phyloP scores from a whole-genome alignment of 37 sponge, comb jelly and placozoan species.

The Aphrocallistes beatrix region DNA sequence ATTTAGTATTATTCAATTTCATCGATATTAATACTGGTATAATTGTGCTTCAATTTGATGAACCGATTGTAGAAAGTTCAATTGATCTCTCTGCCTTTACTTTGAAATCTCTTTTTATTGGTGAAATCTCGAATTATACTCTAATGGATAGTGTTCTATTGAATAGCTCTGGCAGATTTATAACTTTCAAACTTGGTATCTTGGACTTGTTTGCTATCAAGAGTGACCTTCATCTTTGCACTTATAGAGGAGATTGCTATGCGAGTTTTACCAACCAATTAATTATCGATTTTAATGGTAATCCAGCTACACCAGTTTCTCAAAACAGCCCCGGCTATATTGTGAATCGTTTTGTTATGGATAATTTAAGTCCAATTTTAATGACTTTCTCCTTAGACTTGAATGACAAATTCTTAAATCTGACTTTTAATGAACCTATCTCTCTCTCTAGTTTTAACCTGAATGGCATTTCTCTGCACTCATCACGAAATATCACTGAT shows the following conservation, averaged over 20 bases:
- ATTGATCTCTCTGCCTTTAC: neutral
- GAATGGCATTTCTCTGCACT: neutral
- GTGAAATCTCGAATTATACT: neutral
- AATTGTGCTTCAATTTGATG: conserved; percentile 44
- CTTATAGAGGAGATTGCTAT: conserved; percentile 72
- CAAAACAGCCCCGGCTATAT: conserved; percentile 42
- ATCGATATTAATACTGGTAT: conserved; percentile 33
- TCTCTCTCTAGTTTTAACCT: neutral
- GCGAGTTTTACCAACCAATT: conserved; percentile 38
- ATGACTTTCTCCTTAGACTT: conserved; percentile 7
- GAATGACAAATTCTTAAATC: neutral
- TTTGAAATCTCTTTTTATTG: neutral
- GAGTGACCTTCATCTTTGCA: conserved; percentile 26
- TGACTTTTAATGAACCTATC: neutral
- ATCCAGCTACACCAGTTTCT: conserved; percentile 23
- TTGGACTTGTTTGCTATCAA: conserved; percentile 31
- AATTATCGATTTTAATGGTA: conserved; percentile 58
- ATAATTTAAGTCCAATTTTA: neutral
- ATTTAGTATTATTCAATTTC: neutral
- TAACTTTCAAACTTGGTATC: neutral
- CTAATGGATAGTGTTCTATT: neutral
- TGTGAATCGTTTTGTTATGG: neutral
- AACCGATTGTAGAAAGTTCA: neutral
- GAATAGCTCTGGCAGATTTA: neutral
- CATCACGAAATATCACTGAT: conserved; percentile 33